These are phyloP conservation scores for Chaetops frenatus DNA, from an alignment of 2,113 vertebrate species.

Conservation along the genomic window DNA sequence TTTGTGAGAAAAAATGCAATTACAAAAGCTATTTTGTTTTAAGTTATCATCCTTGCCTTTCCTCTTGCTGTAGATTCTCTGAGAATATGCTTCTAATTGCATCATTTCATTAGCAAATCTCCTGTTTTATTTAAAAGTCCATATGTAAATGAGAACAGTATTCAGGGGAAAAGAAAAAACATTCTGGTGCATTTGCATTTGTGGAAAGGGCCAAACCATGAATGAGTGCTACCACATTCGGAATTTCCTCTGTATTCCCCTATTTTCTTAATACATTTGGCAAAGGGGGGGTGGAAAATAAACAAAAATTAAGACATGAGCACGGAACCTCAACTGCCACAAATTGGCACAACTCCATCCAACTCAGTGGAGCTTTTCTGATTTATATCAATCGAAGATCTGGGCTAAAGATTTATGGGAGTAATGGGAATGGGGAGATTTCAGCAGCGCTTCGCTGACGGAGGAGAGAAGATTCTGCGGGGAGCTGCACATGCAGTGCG, in stretches of 20 bases:
- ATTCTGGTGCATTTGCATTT: not conserved
- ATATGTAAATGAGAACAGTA: not conserved
- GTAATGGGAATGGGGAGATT: not conserved
- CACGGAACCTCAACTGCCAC: not conserved
- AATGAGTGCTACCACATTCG: not conserved
- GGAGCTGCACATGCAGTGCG: not conserved
- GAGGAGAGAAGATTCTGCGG: not conserved
- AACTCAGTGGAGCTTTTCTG: not conserved
- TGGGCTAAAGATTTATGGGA: not conserved
- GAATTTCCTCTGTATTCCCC: not conserved
- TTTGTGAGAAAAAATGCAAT: not conserved
- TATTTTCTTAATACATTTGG: not conserved
- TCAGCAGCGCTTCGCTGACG: not conserved
- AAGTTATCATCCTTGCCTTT: not conserved
- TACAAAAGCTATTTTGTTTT: not conserved
- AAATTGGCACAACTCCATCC: not conserved
- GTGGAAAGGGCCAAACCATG: not conserved
- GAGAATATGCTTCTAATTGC: not conserved
- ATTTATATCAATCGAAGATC: not conserved
- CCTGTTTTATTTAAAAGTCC: not conserved
- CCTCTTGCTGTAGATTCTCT: not conserved
- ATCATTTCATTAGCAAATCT: not conserved
- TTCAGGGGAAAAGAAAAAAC: not conserved
- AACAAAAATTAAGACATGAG: not conserved
- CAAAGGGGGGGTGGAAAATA: fast-evolving